Conservation (phyloP, 2,888 invertebrate genomes). For the Scrobipalpa costella region DNA sequence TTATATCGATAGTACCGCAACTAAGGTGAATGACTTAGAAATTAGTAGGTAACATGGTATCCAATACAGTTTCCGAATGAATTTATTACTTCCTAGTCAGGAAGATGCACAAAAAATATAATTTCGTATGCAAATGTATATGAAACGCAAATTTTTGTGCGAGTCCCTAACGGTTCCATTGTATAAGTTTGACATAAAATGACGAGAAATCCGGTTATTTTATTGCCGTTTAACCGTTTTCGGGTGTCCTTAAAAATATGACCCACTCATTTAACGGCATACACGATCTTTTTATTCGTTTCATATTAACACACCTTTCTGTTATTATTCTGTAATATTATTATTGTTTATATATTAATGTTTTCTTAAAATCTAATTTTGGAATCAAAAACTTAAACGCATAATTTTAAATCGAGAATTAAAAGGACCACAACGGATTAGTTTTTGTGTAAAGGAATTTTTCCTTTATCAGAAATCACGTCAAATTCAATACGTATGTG, state of each 20-base stretch:
- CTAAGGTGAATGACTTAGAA: constrained; percentile 19
- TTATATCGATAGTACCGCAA: not conserved
- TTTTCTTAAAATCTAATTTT: not conserved
- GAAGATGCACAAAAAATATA: not conserved
- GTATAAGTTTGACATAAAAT: constrained; percentile 45
- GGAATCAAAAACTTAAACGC: not conserved
- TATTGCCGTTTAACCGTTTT: constrained; percentile 40
- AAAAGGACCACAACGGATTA: not conserved
- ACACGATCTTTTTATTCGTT: not conserved
- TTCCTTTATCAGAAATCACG: constrained; percentile 14
- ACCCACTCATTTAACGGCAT: constrained; percentile 11
- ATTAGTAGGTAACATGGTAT: not conserved
- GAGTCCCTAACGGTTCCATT: constrained; percentile 56
- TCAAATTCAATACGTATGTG: constrained; percentile 10
- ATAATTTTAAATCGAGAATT: not conserved
- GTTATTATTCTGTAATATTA: not conserved
- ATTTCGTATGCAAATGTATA: constrained; percentile 24
- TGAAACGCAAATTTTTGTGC: constrained; percentile 39
- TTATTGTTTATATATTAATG: not conserved
- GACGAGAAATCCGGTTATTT: constrained; percentile 48
- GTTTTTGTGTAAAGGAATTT: not conserved
- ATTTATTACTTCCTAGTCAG: not conserved
- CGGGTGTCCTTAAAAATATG: constrained; percentile 10
- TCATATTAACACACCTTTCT: not conserved
- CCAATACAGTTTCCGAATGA: constrained; percentile 9